Evolutionary conservation across 2,113 vertebrate genomes (phyloP).

Genomic region (Alosa alosa): DNA sequence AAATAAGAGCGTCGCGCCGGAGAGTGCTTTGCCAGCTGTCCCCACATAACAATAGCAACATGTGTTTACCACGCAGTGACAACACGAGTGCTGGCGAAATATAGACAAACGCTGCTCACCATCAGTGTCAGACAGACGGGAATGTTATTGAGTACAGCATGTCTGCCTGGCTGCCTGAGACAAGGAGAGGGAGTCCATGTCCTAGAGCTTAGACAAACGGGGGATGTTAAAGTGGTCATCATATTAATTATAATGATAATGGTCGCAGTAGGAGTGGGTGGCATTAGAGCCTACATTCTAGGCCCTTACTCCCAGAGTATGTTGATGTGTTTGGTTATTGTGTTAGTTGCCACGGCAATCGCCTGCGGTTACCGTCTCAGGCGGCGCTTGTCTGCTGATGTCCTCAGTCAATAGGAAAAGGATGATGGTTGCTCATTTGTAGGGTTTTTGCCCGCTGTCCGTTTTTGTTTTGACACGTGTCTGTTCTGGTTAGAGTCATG

Average conservation of each 20-base stretch:
- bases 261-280: background rate
- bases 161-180: background rate
- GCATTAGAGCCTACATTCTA: background rate
- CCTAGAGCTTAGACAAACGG: background rate
- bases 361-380: background rate
- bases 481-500: background rate
- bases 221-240: background rate
- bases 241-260: background rate
- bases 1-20: constrained; percentile 8
- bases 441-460: background rate
- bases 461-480: background rate
- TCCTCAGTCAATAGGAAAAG: background rate
- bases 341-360: background rate
- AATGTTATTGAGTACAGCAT: background rate
- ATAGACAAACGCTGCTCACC: background rate
- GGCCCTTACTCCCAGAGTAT: background rate
- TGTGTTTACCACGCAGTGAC: background rate
- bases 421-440: background rate
- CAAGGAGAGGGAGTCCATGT: background rate
- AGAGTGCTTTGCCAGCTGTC: background rate
- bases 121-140: background rate
- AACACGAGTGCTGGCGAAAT: background rate
- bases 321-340: background rate
- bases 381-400: background rate
- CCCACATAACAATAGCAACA: background rate